A percentile compares a stretch with the other conserved stretches of the same genome.
phyloP scores from a whole-genome alignment of 1,140 invertebrate species.

The Meloidogyne hapla region DNA sequence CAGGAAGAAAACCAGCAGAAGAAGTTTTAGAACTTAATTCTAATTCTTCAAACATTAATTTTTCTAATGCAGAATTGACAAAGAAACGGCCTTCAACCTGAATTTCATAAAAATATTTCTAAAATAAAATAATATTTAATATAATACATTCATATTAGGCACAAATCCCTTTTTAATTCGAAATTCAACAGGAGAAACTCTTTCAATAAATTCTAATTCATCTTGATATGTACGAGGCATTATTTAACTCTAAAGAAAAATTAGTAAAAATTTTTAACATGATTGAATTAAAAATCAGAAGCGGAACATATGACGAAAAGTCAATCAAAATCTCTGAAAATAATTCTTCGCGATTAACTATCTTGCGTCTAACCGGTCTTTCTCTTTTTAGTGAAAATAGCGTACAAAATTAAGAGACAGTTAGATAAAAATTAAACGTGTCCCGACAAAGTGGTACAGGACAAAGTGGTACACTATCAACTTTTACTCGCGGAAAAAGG shows the following conservation, averaged over 20 bases:
- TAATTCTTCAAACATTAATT: conserved; percentile 95
- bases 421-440: no score
- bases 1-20: conserved; percentile 89
- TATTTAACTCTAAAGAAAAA: neutral
- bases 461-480: no score
- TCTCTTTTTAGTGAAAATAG: no score
- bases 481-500: no score
- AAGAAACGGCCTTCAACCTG: conserved; percentile 96
- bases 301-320: no score
- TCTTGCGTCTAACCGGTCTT: no score
- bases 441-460: no score
- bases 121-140: conserved; percentile 9
- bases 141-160: conserved; percentile 89
- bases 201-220: conserved; percentile 88
- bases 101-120: conserved; percentile 42
- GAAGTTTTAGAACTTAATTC: conserved; percentile 75
- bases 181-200: conserved; percentile 81
- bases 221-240: conserved; percentile 81
- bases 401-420: no score
- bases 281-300: no score
- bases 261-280: no score
- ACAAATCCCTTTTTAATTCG: conserved; percentile 97
- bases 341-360: no score
- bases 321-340: no score
- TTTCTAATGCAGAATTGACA: conserved; percentile 87